Conservation (phyloP, 1,140 invertebrate species). For the Cydia pomonella region DNA sequence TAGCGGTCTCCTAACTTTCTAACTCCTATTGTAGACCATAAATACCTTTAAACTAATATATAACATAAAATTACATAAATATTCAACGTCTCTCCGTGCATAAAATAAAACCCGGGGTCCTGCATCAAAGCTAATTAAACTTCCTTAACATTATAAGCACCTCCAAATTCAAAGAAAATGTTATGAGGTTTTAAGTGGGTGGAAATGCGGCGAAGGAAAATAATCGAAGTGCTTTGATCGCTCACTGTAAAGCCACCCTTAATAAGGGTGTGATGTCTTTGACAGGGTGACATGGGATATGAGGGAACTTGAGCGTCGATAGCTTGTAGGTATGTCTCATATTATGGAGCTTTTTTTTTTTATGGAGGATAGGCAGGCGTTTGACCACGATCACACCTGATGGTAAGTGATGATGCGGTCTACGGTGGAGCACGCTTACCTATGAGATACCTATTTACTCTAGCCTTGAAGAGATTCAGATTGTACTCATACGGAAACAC, state of each 20-base stretch:
- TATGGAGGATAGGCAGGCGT: too few relatives aligned
- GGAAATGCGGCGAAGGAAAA: conserved; percentile 28
- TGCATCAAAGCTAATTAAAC: conserved; percentile 22
- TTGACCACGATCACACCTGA: too few relatives aligned
- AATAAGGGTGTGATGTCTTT: conserved; percentile 25
- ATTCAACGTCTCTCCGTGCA: not conserved
- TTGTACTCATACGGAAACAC: too few relatives aligned
- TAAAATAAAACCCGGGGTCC: not conserved
- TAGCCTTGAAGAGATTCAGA: too few relatives aligned
- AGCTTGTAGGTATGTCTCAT: not conserved
- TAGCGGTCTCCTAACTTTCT: too few relatives aligned
- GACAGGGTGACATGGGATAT: conserved; percentile 12
- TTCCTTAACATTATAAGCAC: conserved; percentile 21
- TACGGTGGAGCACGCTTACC: too few relatives aligned
- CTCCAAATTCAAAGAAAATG: conserved; percentile 13
- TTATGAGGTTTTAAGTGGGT: conserved; percentile 21
- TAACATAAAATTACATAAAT: not conserved
- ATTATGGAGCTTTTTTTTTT: too few relatives aligned
- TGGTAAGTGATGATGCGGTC: too few relatives aligned
- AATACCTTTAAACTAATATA: too few relatives aligned
- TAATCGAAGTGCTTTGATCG: conserved; percentile 27
- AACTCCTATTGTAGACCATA: too few relatives aligned
- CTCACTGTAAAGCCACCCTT: conserved; percentile 21
- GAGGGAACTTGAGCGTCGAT: not conserved
- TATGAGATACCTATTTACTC: too few relatives aligned